Percentiles rank a stretch among this genome's conserved stretches.
These are phyloP conservation scores for Rhinolophus sinicus DNA, from an alignment of 2,113 vertebrate genomes.

Conservation along the genomic window DNA sequence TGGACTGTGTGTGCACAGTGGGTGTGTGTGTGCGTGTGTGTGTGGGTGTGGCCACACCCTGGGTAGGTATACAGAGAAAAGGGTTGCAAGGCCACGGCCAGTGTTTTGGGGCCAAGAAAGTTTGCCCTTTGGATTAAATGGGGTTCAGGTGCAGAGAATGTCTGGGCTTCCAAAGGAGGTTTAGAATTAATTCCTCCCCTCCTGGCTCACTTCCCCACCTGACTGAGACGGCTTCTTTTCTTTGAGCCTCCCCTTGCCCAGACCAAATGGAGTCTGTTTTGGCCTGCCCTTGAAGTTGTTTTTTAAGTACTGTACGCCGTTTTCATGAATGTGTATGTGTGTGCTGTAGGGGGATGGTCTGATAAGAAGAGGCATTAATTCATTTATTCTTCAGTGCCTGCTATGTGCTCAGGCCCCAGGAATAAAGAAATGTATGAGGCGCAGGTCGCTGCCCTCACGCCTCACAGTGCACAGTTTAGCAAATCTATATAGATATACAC, in stretches of 20 bases:
- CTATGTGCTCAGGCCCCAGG: not conserved
- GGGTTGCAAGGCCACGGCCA: slow-evolving; percentile 22
- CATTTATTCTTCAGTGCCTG: not conserved
- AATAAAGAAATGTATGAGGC: not conserved
- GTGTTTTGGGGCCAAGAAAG: slow-evolving; percentile 67
- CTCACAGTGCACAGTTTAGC: not conserved
- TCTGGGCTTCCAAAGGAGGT: slow-evolving; percentile 19
- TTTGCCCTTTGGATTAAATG: slow-evolving; percentile 72
- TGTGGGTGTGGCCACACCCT: slow-evolving; percentile 54
- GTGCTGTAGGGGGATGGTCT: not conserved
- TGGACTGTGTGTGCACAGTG: slow-evolving; percentile 10
- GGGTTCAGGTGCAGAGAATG: slow-evolving; percentile 18
- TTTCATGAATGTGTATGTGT: not conserved
- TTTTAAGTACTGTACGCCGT: slow-evolving; percentile 10
- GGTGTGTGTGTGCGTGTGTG: not conserved
- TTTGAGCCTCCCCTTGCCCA: not conserved
- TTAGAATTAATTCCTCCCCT: slow-evolving; percentile 11
- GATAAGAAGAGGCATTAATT: not conserved
- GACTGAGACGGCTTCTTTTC: not conserved
- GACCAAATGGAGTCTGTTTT: not conserved
- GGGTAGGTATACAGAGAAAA: slow-evolving; percentile 51
- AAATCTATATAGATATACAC: not conserved
- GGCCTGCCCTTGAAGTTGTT: not conserved
- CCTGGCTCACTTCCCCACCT: not conserved
- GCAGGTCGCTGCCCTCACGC: not conserved